Percentiles rank a stretch among this genome's conserved stretches.
Evolutionary conservation across 1,140 invertebrate genomes (phyloP).

Genomic region (Conus ventricosus): DNA sequence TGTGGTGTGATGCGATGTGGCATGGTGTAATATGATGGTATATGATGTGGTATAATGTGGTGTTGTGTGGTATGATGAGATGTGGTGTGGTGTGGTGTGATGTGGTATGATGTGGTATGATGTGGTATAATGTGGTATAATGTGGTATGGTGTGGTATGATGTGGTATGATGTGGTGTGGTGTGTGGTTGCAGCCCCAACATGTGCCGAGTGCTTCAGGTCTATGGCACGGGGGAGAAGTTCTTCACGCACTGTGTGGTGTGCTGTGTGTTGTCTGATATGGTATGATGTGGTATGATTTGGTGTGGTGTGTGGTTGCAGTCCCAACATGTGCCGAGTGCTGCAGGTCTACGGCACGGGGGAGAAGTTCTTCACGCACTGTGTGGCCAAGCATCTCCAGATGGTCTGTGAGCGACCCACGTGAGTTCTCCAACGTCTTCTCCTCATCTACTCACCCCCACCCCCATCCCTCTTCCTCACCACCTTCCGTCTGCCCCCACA

Average conservation of each 20-base stretch:
- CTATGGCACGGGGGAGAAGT: conserved; percentile 49
- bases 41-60: conserved; percentile 34
- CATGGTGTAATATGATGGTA: too few relatives aligned
- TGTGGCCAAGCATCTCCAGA: conserved; percentile 49
- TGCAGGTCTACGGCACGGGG: conserved; percentile 50
- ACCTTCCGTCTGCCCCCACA: too few relatives aligned
- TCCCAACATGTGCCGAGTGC: conserved; percentile 60
- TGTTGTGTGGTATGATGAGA: too few relatives aligned
- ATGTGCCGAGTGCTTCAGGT: conserved; percentile 59
- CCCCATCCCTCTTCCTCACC: too few relatives aligned
- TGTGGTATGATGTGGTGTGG: neutral
- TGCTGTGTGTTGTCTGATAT: neutral
- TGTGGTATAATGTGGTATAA: neutral
- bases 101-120: neutral
- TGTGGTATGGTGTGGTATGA: neutral
- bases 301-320: conserved; percentile 28
- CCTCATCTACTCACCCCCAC: too few relatives aligned
- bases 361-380: conserved; percentile 60
- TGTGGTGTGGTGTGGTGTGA: conserved; percentile 30
- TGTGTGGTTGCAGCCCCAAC: conserved; percentile 48
- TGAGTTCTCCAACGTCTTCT: conserved; percentile 31
- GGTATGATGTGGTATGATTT: neutral
- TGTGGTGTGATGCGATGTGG: too few relatives aligned
- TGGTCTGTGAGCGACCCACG: conserved; percentile 58
- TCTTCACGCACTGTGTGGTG: conserved; percentile 58